These are phyloP conservation scores for Lottia gigantea DNA, from an alignment of 2,888 invertebrate species.

Conservation along the genomic window DNA sequence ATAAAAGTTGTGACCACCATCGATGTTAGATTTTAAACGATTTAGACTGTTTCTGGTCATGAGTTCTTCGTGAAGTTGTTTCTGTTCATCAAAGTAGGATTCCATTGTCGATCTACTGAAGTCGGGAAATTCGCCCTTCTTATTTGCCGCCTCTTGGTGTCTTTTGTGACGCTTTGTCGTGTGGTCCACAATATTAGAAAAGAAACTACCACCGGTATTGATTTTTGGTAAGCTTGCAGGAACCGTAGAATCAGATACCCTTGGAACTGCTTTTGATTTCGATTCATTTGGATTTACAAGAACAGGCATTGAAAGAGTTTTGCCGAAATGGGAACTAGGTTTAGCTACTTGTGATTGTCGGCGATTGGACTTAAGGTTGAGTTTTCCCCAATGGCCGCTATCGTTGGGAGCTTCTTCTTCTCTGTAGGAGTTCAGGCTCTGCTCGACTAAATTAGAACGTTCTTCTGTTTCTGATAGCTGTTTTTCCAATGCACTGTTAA, in stretches of 20 bases:
- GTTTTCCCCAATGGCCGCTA: not conserved
- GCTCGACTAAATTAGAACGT: not conserved
- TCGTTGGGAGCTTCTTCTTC: not conserved
- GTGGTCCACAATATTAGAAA: not conserved
- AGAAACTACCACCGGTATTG: not conserved
- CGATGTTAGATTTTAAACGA: slow-evolving; percentile 28
- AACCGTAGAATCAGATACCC: not conserved
- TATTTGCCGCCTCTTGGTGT: not conserved
- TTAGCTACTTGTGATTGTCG: not conserved
- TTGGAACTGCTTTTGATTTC: slow-evolving; percentile 4
- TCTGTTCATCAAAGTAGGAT: slow-evolving; percentile 37
- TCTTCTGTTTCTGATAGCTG: not conserved
- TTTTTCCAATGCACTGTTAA: slow-evolving; percentile 30
- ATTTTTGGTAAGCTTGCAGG: not conserved
- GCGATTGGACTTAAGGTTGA: not conserved
- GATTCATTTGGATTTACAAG: not conserved
- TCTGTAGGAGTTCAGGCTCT: not conserved
- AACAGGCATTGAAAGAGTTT: not conserved
- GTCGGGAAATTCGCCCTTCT: slow-evolving; percentile 15
- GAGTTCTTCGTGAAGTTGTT: slow-evolving; percentile 39
- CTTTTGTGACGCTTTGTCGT: not conserved
- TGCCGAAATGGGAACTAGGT: not conserved
- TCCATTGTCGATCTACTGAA: slow-evolving; percentile 37
- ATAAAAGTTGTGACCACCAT: slow-evolving; percentile 30
- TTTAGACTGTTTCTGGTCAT: slow-evolving; percentile 39